Evolutionary conservation across 2,888 invertebrate genomes (phyloP), one percentile per base, ranked within the genome.

Genomic region (Spisula subtruncata): DNA sequence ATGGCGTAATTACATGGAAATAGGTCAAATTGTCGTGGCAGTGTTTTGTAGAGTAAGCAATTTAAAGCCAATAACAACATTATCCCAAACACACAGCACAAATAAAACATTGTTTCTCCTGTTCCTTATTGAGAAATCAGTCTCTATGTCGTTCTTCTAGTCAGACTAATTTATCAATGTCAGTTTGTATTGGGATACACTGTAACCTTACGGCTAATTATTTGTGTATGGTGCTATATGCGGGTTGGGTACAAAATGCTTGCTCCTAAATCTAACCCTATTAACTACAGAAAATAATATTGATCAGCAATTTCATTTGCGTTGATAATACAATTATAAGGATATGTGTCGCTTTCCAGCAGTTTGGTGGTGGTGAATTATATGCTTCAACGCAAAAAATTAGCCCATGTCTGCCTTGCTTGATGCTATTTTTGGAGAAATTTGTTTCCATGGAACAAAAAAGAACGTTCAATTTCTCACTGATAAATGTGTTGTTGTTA

Each of bases 231-330:
- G 1, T 32, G 25, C 29, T 29, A 10, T 0, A 71, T 71, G 71
- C 71, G 71, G 71, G 71, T 71, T 16, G 0, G 1, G 71, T 32
- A 29, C 8, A 32, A 8, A 10, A 71, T 71, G 71, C 71, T 32
- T 29, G 71, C 71, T n/a, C 12, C 32, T 71, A 29, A 71, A 71
- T 71, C 14, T 71, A 71, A 71, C 71, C 71, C 71, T 71, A 29
- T 32, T 71, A 71, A 71, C 32, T 32, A 32, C 18, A 14, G 71
- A 32, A 71, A 29, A 8, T 71, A 32, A 32, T 32, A 12, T 29
- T 32, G 71, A 71, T 71, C 71, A 71, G 71, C 71, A 29, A 32
- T 32, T 71, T 29, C 32, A 10, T 29, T 18, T n/a, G 18, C 60
- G 18, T 48, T 60, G 60, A 6, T 60, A 60, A 60, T 60, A 18